Percentiles rank a stretch among this genome's conserved stretches.
phyloP scores from a whole-genome alignment of 2,113 vertebrate species.

The Paramisgurnus dabryanus region DNA sequence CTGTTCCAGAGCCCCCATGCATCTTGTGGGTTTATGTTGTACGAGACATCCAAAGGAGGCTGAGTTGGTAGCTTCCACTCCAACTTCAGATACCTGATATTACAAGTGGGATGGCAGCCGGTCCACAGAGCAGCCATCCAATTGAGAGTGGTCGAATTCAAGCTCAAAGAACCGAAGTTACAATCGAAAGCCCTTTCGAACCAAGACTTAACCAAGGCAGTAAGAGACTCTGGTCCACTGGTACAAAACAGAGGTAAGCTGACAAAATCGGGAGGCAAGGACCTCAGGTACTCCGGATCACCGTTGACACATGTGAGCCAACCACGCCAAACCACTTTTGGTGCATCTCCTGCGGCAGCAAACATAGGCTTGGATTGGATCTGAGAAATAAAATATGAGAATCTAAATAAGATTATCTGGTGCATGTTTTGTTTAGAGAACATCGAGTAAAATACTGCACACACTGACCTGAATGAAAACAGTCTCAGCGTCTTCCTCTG shows the following conservation, averaged over 20 bases:
- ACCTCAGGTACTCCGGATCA: constrained; percentile 74
- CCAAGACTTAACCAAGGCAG: constrained; percentile 81
- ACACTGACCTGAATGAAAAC: constrained; percentile 84
- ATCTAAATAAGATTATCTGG: too few species aligned
- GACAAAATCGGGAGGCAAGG: constrained; percentile 77
- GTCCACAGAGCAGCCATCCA: constrained; percentile 92
- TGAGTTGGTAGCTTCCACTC: constrained; percentile 79
- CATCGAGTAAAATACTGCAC: neutral
- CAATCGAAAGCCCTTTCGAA: constrained; percentile 91
- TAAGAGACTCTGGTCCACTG: constrained; percentile 78
- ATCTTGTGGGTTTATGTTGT: constrained; percentile 80
- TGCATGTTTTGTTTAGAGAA: too few species aligned
- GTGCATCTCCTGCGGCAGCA: constrained; percentile 62
- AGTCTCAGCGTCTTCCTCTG: constrained; percentile 72
- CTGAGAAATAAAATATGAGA: constrained; percentile 60
- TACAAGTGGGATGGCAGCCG: constrained; percentile 72
- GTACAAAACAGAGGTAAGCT: constrained; percentile 86
- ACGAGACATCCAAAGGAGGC: constrained; percentile 81
- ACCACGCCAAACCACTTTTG: constrained; percentile 82
- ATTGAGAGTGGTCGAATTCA: constrained; percentile 81
- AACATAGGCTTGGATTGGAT: constrained; percentile 71
- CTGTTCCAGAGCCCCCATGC: constrained; percentile 87
- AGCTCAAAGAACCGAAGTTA: constrained; percentile 78
- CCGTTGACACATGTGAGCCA: constrained; percentile 84
- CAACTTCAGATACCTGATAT: constrained; percentile 73